Percentiles rank a stretch among this genome's conserved stretches.
phyloP scores from a whole-genome alignment of 2,888 invertebrate genomes.

The Belgica antarctica region DNA sequence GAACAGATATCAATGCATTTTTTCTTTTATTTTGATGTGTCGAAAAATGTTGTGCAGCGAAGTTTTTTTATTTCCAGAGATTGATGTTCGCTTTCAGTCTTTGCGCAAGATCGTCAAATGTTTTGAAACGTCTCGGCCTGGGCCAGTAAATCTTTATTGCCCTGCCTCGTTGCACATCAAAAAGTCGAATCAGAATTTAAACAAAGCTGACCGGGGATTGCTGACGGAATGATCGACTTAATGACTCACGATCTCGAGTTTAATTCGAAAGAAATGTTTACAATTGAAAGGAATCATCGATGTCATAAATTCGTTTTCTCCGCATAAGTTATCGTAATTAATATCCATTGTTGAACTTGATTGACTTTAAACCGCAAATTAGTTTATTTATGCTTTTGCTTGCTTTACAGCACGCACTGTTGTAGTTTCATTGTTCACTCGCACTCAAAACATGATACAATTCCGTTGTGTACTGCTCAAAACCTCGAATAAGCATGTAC shows the following conservation, averaged over 20 bases:
- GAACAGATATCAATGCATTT: slow-evolving; percentile 19
- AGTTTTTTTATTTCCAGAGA: slow-evolving; percentile 4
- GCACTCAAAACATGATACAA: slow-evolving; percentile 15
- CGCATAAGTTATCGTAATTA: neutral
- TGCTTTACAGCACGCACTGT: slow-evolving; percentile 11
- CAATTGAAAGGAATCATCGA: neutral
- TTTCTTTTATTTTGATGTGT: slow-evolving; percentile 8
- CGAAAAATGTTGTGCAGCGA: neutral
- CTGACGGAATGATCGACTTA: neutral
- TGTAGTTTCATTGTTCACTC: slow-evolving; percentile 1
- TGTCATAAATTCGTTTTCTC: neutral
- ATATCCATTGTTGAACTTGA: neutral
- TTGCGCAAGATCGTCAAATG: slow-evolving; percentile 17
- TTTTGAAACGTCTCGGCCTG: neutral
- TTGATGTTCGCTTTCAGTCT: neutral
- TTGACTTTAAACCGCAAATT: slow-evolving; percentile 3
- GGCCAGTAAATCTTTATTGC: neutral
- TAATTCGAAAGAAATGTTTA: neutral
- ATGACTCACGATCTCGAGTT: neutral
- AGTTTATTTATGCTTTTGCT: slow-evolving; percentile 11
- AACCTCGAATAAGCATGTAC: neutral
- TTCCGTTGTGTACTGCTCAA: neutral
- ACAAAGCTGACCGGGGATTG: neutral
- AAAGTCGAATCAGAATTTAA: neutral
- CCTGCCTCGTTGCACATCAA: neutral